Base-by-base conservation (phyloP, 2,113 vertebrate genomes). In the Acanthisitta chloris region DNA sequence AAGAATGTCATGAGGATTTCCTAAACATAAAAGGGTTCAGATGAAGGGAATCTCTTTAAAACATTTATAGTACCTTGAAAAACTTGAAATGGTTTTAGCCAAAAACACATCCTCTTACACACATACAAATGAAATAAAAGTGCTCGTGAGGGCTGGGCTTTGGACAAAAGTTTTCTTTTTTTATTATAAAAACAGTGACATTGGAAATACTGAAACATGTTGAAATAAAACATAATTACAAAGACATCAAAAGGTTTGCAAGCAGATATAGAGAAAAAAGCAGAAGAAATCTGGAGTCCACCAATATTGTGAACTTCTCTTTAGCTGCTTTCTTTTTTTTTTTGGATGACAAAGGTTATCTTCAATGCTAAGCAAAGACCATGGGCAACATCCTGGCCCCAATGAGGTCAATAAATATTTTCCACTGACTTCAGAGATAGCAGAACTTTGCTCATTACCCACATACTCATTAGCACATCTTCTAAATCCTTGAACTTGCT, bases 151-250 rank as follows among this genome's bases (percentile, higher is more conserved):
- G 33, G 31, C 46, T 86, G 71, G 26, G 31, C 38, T 93, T 81
- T 45, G 29, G 48, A 55, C 31, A 81, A 70, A 83, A 78, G 40
- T 84, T 90, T 88, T 83, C 9, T 17, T 20, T 81, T 58, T 92
- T 96, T 74, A 92, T 95, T 95, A 64, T 36, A 84, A 94, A 92
- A 95, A 57, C 81, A 83, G 38, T 54, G 40, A 88, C 61, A 85
- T 71, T 85, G 79, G 6, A 89, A 94, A 91, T 95, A 84, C 38
- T 58, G 43, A 66, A 88, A 85, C 51, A 77, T 34, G 40, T 86
- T 90, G 21, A 95, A 96, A 88, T 80, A 73, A 95, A 96, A 64
- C 64, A 76, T 58, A 45, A 82, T 74, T 94, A 84, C 55, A 88
- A 28, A 83, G 82, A 92, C 65, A 94, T 90, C 76, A 85, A 73